These are phyloP conservation scores for Schizopygopsis pylzovi DNA, from an alignment of 2,797 vertebrate species.

Conservation along the genomic window DNA sequence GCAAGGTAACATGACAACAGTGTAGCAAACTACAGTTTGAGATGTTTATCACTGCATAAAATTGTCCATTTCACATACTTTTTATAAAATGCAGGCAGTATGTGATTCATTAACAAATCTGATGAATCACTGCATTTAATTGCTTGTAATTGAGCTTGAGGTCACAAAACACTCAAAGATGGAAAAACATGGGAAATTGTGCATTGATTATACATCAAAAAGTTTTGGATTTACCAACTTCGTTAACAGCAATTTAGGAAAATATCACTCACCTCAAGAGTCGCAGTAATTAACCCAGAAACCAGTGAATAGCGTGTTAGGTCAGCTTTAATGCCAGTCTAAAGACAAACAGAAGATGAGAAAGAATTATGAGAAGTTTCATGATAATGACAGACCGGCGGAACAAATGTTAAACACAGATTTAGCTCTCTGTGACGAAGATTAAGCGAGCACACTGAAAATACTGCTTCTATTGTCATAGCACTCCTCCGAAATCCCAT, in stretches of 20 bases:
- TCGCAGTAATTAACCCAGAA: not conserved
- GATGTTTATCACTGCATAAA: not conserved
- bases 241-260: constrained; percentile 11
- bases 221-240: not conserved
- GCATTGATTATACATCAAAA: not conserved
- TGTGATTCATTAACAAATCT: not conserved
- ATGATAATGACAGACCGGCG: constrained; percentile 7
- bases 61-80: not conserved
- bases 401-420: constrained; percentile 53
- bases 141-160: not conserved
- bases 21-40: not conserved
- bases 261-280: constrained; percentile 2
- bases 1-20: not conserved
- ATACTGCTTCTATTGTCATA: constrained; percentile 63
- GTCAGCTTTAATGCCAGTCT: constrained; percentile 20
- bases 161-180: not conserved
- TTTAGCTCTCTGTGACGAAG: constrained; percentile 60
- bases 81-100: not conserved
- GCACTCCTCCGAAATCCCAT: constrained; percentile 47
- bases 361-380: constrained; percentile 30
- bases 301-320: not conserved
- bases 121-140: not conserved
- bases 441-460: constrained; percentile 63
- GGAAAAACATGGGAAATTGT: not conserved
- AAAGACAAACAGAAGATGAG: constrained; percentile 19